These are phyloP conservation scores for Sceloporus undulatus DNA, from an alignment of 2,113 vertebrate species.

Conservation along the genomic window DNA sequence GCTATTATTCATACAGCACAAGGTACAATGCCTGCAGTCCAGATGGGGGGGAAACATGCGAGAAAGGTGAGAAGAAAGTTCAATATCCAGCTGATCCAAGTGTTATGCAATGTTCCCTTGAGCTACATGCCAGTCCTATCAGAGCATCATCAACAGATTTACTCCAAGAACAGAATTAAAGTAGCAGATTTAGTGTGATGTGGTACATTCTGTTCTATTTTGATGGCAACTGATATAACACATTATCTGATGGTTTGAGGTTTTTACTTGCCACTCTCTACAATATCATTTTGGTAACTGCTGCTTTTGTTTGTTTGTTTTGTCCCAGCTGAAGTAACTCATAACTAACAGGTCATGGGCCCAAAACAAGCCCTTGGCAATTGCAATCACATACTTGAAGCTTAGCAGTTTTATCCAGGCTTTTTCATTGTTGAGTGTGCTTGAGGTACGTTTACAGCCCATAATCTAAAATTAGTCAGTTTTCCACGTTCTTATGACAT, in stretches of 20 bases:
- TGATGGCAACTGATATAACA: neutral
- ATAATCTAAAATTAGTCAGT: conserved; percentile 26
- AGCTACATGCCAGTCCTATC: neutral
- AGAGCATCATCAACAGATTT: neutral
- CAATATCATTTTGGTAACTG: neutral
- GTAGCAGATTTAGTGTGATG: neutral
- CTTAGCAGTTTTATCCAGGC: neutral
- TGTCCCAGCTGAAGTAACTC: neutral
- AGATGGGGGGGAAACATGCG: neutral
- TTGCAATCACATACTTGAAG: neutral
- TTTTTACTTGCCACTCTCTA: neutral
- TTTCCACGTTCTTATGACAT: conserved; percentile 4
- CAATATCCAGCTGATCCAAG: neutral
- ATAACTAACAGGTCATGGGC: neutral
- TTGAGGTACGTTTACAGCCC: conserved; percentile 15
- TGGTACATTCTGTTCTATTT: neutral
- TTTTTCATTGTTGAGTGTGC: neutral
- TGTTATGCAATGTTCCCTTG: neutral
- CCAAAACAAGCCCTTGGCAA: conserved; percentile 11
- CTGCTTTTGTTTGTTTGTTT: neutral
- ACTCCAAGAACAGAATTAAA: neutral
- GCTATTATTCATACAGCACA: no score
- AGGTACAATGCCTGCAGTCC: neutral
- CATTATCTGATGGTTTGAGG: neutral
- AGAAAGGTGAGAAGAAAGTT: neutral